phyloP scores from a whole-genome alignment of 2,113 vertebrate species.

The Sinocyclocheilus anshuiensis region DNA sequence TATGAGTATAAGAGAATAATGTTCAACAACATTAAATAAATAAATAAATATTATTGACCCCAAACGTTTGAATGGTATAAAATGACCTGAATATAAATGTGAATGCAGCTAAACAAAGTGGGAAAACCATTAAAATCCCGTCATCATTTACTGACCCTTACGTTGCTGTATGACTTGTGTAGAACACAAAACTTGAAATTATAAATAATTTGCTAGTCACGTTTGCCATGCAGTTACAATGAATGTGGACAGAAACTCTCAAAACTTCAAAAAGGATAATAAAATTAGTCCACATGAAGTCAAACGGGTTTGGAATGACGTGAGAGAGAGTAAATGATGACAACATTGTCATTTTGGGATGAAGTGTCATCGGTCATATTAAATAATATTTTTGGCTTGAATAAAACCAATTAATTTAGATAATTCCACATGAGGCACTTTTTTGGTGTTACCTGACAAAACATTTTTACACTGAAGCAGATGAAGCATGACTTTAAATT shows the following conservation, averaged over 20 bases:
- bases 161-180: neutral
- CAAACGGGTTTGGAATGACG: neutral
- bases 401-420: neutral
- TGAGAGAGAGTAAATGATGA: neutral
- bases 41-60: no score
- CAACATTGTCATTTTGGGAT: neutral
- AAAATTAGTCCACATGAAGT: neutral
- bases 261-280: neutral
- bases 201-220: neutral
- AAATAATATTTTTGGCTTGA: neutral
- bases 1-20: neutral
- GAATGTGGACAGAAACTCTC: neutral
- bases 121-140: neutral
- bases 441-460: neutral
- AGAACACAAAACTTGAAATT: neutral
- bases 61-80: neutral
- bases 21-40: neutral
- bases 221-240: neutral
- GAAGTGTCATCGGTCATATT: neutral
- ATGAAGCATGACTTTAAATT: slow-evolving; percentile 13
- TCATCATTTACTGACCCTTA: neutral
- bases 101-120: neutral
- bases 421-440: neutral
- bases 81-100: no score
- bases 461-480: neutral